These are phyloP conservation scores for Temnothorax ravouxi DNA, from an alignment of 2,888 invertebrate genomes.

Conservation along the genomic window DNA sequence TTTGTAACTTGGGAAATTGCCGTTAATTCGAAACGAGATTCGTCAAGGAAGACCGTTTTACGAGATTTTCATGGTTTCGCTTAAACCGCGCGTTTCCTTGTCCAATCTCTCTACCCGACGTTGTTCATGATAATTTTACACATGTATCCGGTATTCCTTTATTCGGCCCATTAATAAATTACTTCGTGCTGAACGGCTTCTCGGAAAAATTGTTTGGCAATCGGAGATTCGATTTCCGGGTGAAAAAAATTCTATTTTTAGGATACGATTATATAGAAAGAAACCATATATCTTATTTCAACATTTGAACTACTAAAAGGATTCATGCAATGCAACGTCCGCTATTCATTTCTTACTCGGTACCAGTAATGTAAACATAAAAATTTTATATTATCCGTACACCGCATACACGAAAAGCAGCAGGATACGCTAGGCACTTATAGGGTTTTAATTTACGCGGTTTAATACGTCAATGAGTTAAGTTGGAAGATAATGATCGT, in stretches of 20 bases:
- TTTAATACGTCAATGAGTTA: slow-evolving; percentile 27
- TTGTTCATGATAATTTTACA: slow-evolving; percentile 23
- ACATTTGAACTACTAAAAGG: not conserved
- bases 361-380: not conserved
- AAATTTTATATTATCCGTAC: not conserved
- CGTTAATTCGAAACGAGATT: slow-evolving; percentile 39
- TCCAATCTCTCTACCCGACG: slow-evolving; percentile 1
- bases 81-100: slow-evolving; percentile 34
- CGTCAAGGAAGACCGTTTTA: slow-evolving; percentile 47
- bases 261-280: not conserved
- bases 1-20: slow-evolving; percentile 62
- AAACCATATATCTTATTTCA: slow-evolving; percentile 5
- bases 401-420: not conserved
- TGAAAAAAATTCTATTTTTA: slow-evolving; percentile 17
- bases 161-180: slow-evolving; percentile 37
- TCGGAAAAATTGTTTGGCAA: slow-evolving; percentile 56
- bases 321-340: not conserved
- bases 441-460: not conserved
- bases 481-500: slow-evolving; percentile 41
- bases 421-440: slow-evolving; percentile 8
- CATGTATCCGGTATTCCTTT: slow-evolving; percentile 1
- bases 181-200: slow-evolving; percentile 39
- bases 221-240: not conserved
- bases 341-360: not conserved
- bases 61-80: slow-evolving; percentile 58